Conservation (phyloP, 1,140 invertebrate species). For the Hyles euphorbiae region DNA sequence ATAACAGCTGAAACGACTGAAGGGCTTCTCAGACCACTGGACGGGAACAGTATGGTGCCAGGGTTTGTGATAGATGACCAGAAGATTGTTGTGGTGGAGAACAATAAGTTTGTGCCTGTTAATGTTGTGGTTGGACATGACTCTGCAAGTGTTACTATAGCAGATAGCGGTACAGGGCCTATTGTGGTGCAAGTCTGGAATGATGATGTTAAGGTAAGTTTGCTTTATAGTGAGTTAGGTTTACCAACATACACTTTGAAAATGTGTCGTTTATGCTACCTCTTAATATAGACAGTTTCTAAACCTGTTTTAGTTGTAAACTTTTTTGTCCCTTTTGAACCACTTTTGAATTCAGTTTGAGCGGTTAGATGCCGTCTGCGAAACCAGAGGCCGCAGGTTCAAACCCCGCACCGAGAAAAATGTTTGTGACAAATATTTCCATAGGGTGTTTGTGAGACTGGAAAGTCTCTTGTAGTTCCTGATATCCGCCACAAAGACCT, state of each 20-base stretch:
- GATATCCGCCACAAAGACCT: too few species aligned
- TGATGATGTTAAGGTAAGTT: constrained; percentile 41
- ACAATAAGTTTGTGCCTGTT: constrained; percentile 47
- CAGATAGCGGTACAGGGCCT: constrained; percentile 42
- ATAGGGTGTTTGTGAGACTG: too few species aligned
- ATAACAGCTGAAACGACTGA: constrained; percentile 29
- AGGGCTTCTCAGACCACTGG: constrained; percentile 25
- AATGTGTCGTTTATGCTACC: too few species aligned
- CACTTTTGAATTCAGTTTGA: too few species aligned
- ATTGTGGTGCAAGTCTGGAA: constrained; percentile 56
- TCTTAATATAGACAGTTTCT: too few species aligned
- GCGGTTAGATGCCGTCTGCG: too few species aligned
- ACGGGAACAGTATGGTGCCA: constrained; percentile 42
- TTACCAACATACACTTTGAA: neutral
- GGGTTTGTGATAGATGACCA: constrained; percentile 58
- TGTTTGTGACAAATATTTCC: too few species aligned
- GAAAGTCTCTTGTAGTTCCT: too few species aligned
- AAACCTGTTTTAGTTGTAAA: too few species aligned
- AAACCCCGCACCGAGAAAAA: too few species aligned
- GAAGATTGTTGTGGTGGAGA: constrained; percentile 57
- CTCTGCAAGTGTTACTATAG: constrained; percentile 43
- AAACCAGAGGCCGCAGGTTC: too few species aligned
- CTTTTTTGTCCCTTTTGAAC: too few species aligned
- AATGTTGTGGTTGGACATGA: constrained; percentile 37
- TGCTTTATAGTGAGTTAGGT: constrained; percentile 1